Evolutionary conservation across 2,113 vertebrate species (phyloP).

Genomic region (Tapirus terrestris): DNA sequence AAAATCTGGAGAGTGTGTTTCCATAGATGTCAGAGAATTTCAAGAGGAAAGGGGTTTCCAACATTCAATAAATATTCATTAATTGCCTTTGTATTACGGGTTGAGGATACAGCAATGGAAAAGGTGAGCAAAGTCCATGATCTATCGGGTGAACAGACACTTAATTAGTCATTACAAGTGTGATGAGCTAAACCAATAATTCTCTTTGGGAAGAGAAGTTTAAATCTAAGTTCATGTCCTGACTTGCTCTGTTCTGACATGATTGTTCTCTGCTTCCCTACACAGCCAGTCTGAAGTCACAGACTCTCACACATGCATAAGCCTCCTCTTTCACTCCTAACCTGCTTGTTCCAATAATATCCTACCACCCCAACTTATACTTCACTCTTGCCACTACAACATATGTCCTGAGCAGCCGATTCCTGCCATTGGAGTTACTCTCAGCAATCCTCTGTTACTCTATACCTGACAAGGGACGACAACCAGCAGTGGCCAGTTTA

Average conservation of each 20-base stretch:
- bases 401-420: neutral
- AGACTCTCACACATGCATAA: fast-evolving
- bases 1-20: neutral
- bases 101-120: neutral
- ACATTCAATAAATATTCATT: neutral
- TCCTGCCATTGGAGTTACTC: neutral
- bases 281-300: neutral
- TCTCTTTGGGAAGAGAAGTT: neutral
- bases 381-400: neutral
- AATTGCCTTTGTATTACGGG: neutral
- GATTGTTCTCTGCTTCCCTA: neutral
- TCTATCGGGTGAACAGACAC: neutral
- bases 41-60: neutral
- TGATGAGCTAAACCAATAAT: neutral
- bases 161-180: neutral
- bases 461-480: neutral
- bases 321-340: neutral
- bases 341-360: neutral
- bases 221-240: neutral
- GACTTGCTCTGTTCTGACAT: neutral
- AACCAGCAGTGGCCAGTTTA: neutral
- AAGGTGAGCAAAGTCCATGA: neutral
- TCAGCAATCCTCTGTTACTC: neutral
- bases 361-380: neutral
- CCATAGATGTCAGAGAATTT: neutral